A percentile compares a stretch with the other conserved stretches of the same genome.
These are phyloP conservation scores for Nemoura dubitans DNA, from an alignment of 2,888 invertebrate genomes.

Conservation along the genomic window DNA sequence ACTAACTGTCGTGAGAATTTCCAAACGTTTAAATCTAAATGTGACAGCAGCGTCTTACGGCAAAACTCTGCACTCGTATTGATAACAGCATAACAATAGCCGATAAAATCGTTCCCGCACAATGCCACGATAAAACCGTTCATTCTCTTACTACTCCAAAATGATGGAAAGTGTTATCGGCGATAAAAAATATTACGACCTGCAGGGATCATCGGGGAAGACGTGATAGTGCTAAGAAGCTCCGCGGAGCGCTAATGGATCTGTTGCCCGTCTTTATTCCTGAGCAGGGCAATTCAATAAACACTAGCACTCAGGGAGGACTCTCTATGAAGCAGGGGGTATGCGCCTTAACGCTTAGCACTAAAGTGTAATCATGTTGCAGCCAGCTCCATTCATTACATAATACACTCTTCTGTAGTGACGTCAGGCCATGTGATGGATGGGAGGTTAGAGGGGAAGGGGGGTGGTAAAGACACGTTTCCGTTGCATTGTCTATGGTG, in stretches of 20 bases:
- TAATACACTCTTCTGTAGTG: constrained; percentile 37
- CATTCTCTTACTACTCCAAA: neutral
- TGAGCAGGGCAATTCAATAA: constrained; percentile 22
- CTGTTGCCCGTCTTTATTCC: constrained; percentile 1
- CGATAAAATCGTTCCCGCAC: neutral
- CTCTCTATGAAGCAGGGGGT: constrained; percentile 14
- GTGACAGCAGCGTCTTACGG: neutral
- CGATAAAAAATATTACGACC: neutral
- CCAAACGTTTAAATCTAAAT: neutral
- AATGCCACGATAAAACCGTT: neutral
- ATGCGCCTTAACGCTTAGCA: constrained; percentile 1
- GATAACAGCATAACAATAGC: neutral
- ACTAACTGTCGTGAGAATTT: neutral
- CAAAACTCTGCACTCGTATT: neutral
- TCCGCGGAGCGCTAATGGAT: constrained; percentile 19
- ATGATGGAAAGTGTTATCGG: neutral
- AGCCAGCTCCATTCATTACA: constrained; percentile 32
- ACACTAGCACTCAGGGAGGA: constrained; percentile 1
- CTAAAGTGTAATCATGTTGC: constrained; percentile 29
- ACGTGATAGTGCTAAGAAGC: neutral
- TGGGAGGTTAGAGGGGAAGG: constrained; percentile 33
- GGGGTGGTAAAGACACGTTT: constrained; percentile 44
- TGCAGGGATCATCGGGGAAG: neutral
- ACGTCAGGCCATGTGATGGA: constrained; percentile 45
- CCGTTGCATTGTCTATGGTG: constrained; percentile 45